These are phyloP conservation scores for Morinoia aosen DNA, from an alignment of 2,888 invertebrate species.

Conservation along the genomic window DNA sequence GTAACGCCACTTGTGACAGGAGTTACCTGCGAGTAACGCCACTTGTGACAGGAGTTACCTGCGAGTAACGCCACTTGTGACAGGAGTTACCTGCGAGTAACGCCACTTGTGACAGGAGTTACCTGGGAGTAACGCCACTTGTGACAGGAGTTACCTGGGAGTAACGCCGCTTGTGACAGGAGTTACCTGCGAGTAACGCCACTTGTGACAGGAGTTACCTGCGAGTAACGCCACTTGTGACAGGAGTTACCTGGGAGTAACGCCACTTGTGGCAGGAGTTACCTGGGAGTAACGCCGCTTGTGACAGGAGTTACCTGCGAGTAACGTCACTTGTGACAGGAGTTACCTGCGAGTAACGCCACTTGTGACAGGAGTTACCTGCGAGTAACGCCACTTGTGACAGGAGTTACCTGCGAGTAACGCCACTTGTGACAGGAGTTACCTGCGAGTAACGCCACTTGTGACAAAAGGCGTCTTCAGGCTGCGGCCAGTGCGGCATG, in stretches of 20 bases:
- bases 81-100: too few relatives aligned
- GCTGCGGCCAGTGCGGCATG: slow-evolving; percentile 72
- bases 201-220: too few relatives aligned
- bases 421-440: slow-evolving; percentile 13
- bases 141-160: background rate
- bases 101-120: background rate
- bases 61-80: too few relatives aligned
- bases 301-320: slow-evolving; percentile 71
- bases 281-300: slow-evolving; percentile 71
- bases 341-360: too few relatives aligned
- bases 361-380: too few relatives aligned
- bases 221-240: background rate
- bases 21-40: too few relatives aligned
- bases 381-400: too few relatives aligned
- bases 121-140: background rate
- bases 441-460: slow-evolving; percentile 75
- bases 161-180: background rate
- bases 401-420: background rate
- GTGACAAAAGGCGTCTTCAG: slow-evolving; percentile 72
- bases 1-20: too few relatives aligned
- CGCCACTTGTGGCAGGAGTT: slow-evolving; percentile 74
- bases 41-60: too few relatives aligned
- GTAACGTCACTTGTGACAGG: too few relatives aligned
- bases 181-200: too few relatives aligned
- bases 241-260: slow-evolving; percentile 73